These are phyloP conservation scores for Zoroaster sp. DNA, from an alignment of 53 echinoderm and acorn worm species.

Conservation along the genomic window DNA sequence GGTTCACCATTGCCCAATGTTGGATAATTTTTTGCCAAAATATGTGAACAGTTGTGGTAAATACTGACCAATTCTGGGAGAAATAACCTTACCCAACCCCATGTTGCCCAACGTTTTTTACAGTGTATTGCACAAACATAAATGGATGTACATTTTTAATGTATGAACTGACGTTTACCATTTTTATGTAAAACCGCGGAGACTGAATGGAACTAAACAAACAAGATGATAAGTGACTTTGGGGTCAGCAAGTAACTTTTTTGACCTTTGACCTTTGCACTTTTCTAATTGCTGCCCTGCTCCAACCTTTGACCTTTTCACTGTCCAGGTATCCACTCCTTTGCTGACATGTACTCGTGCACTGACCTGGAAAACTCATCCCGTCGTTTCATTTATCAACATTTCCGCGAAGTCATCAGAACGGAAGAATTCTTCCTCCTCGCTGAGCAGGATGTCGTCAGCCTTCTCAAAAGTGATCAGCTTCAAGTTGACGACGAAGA, in stretches of 20 bases:
- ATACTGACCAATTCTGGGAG: no score
- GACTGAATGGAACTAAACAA: no score
- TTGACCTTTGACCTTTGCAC: neutral
- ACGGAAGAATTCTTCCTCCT: constrained; percentile 97
- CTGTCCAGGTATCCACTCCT: constrained; percentile 90
- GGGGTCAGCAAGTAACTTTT: no score
- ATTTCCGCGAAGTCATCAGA: constrained; percentile 91
- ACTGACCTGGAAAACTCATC: constrained; percentile 88
- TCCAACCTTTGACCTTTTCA: neutral
- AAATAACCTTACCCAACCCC: no score
- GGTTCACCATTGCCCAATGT: no score
- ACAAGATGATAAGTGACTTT: no score
- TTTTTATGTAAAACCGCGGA: no score
- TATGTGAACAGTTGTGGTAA: no score
- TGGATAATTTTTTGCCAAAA: no score
- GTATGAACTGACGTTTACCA: no score
- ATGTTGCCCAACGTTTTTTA: no score
- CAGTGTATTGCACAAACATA: neutral
- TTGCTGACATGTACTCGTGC: constrained; percentile 99
- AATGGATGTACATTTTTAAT: no score
- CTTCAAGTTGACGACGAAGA: constrained; percentile 91
- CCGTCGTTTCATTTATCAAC: constrained; percentile 97
- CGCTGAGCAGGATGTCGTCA: constrained; percentile 90
- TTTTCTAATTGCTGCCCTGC: neutral
- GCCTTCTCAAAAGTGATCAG: constrained; percentile 87